Percentiles rank a stretch among this genome's conserved stretches.
These are phyloP conservation scores for Stichopus chloronotus DNA, from an alignment of 35 echinoderm and acorn worm genomes.

Conservation along the genomic window DNA sequence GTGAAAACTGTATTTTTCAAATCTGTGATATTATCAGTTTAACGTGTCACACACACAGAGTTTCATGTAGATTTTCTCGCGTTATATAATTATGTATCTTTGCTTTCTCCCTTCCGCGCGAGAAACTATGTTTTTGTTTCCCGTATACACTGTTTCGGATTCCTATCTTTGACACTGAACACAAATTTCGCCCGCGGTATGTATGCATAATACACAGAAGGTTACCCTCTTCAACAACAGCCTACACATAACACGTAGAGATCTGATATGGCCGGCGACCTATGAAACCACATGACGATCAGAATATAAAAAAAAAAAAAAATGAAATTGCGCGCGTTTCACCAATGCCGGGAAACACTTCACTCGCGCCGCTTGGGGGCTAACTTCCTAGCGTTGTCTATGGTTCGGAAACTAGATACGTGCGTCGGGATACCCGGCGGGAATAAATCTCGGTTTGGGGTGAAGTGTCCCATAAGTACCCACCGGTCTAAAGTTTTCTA, in stretches of 20 bases:
- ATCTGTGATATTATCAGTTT: no score
- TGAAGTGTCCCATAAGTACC: conserved; percentile 34
- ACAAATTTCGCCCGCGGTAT: conserved; percentile 1
- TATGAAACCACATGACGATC: neutral
- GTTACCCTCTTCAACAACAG: conserved; percentile 25
- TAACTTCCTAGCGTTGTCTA: neutral
- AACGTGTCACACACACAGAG: no score
- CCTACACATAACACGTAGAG: neutral
- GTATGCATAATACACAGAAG: conserved; percentile 45
- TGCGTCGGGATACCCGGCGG: neutral
- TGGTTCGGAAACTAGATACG: conserved; percentile 1
- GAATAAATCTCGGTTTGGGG: conserved; percentile 1
- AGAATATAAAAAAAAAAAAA: neutral
- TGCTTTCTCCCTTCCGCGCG: no score
- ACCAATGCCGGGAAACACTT: neutral
- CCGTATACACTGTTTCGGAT: neutral
- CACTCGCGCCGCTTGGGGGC: neutral
- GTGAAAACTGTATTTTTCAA: no score
- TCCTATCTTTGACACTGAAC: conserved; percentile 4
- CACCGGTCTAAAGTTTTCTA: neutral
- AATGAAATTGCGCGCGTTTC: conserved; percentile 29
- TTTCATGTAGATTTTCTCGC: no score
- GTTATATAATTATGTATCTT: no score
- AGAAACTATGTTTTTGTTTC: no score
- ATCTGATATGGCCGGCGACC: neutral